Percentiles rank a stretch among this genome's conserved stretches.
phyloP scores from a whole-genome alignment of 2,113 vertebrate species.

The Australoheros scitulus region DNA sequence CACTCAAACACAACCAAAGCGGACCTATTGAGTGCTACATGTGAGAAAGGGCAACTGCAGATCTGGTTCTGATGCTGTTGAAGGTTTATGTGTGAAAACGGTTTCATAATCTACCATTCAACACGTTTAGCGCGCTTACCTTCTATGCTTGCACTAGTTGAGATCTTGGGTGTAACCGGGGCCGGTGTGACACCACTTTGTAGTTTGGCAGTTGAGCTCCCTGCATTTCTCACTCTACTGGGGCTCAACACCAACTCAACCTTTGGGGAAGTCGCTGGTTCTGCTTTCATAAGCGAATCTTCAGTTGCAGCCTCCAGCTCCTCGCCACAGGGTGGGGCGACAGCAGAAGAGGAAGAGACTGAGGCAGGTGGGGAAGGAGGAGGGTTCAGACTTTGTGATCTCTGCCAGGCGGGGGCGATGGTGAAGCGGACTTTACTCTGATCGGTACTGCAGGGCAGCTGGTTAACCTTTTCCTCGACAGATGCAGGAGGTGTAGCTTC shows the following conservation, averaged over 20 bases:
- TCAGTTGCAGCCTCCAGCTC: constrained; percentile 37
- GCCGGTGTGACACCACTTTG: background rate
- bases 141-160: constrained; percentile 19
- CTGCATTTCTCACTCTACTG: constrained; percentile 11
- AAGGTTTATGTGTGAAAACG: background rate
- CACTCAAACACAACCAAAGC: background rate
- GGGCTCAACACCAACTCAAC: constrained; percentile 43
- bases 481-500: background rate
- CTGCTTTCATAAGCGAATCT: background rate
- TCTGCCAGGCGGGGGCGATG: constrained; percentile 80
- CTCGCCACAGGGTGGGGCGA: constrained; percentile 55
- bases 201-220: background rate
- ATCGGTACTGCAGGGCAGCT: background rate
- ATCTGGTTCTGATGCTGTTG: no score
- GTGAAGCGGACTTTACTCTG: constrained; percentile 73
- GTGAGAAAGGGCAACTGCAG: no score
- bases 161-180: background rate
- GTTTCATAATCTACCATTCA: background rate
- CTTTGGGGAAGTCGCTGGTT: background rate
- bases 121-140: constrained; percentile 8
- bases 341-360: background rate
- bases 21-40: background rate
- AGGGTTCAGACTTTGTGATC: constrained; percentile 56
- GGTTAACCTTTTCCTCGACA: background rate
- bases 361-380: constrained; percentile 9